phyloP scores from a whole-genome alignment of 92 coral and sea anemone genomes.

The Epizoanthus illoricatus region DNA sequence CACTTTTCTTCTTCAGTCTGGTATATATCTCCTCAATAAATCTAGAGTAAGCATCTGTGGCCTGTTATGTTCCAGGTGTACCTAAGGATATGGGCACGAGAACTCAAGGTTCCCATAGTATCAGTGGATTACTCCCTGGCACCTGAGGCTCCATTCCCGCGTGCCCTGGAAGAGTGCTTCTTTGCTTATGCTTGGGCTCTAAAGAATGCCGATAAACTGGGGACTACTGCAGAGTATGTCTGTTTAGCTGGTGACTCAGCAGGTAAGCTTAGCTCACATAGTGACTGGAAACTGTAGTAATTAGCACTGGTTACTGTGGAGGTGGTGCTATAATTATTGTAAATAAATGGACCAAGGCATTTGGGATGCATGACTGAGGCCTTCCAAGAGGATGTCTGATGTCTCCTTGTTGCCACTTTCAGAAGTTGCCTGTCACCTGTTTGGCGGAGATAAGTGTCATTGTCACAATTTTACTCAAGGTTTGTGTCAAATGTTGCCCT shows the following conservation, averaged over 20 bases:
- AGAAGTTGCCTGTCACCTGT: too few relatives aligned
- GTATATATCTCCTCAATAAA: not conserved
- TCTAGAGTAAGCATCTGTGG: too few relatives aligned
- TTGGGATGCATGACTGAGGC: not conserved
- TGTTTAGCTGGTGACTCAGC: constrained; percentile 98
- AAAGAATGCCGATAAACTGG: constrained; percentile 78
- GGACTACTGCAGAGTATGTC: constrained; percentile 76
- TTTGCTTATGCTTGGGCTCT: constrained; percentile 95
- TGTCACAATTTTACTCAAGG: too few relatives aligned
- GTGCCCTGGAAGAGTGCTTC: constrained; percentile 96
- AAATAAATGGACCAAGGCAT: not conserved
- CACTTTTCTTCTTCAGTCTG: too few relatives aligned
- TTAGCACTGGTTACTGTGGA: too few relatives aligned
- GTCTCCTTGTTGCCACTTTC: too few relatives aligned
- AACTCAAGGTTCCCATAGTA: constrained; percentile 84
- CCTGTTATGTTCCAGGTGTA: constrained; percentile 65
- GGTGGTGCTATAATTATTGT: too few relatives aligned
- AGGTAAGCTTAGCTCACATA: constrained; percentile 53
- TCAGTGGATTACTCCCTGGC: constrained; percentile 93
- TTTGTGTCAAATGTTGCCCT: too few relatives aligned
- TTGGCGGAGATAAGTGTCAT: too few relatives aligned
- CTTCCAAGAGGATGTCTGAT: too few relatives aligned
- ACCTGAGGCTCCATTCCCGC: constrained; percentile 94
- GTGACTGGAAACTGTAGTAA: too few relatives aligned
- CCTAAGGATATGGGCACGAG: constrained; percentile 89